Percentiles rank a stretch among this genome's conserved stretches.
Evolutionary conservation across 2,888 invertebrate species (phyloP).

Genomic region (Heliconius cydno): DNA sequence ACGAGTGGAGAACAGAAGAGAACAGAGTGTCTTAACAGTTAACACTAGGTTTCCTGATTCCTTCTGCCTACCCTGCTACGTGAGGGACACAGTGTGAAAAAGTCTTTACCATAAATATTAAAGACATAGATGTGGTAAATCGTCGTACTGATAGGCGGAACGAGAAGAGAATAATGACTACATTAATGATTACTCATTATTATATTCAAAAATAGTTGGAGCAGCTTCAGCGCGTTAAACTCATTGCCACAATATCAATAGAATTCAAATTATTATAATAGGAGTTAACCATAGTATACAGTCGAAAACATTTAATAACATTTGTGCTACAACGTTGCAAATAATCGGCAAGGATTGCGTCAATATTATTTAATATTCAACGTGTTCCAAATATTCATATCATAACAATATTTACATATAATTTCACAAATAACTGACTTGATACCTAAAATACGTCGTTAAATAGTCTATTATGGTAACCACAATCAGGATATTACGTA

Average conservation of each 20-base stretch:
- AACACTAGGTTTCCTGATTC: too few relatives aligned
- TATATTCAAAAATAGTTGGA: too few relatives aligned
- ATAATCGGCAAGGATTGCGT: not conserved
- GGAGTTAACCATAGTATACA: not conserved
- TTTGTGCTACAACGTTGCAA: not conserved
- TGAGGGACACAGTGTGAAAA: too few relatives aligned
- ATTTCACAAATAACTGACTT: not conserved
- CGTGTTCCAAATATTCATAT: not conserved
- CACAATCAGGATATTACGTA: conserved; percentile 11
- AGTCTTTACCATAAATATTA: too few relatives aligned
- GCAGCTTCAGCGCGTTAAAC: not conserved
- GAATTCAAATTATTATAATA: too few relatives aligned
- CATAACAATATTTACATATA: not conserved
- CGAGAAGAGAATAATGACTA: too few relatives aligned
- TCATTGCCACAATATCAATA: not conserved
- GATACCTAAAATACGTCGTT: not conserved
- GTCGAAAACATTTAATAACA: not conserved
- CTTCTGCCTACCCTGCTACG: too few relatives aligned
- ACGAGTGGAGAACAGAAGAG: too few relatives aligned
- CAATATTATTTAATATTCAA: not conserved
- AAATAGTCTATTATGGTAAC: not conserved
- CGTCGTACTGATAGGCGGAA: too few relatives aligned
- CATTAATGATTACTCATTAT: too few relatives aligned
- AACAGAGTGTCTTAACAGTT: too few relatives aligned
- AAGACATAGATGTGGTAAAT: too few relatives aligned